Conservation (phyloP, 2,888 invertebrate genomes). For the Balanococcus diminutus region DNA sequence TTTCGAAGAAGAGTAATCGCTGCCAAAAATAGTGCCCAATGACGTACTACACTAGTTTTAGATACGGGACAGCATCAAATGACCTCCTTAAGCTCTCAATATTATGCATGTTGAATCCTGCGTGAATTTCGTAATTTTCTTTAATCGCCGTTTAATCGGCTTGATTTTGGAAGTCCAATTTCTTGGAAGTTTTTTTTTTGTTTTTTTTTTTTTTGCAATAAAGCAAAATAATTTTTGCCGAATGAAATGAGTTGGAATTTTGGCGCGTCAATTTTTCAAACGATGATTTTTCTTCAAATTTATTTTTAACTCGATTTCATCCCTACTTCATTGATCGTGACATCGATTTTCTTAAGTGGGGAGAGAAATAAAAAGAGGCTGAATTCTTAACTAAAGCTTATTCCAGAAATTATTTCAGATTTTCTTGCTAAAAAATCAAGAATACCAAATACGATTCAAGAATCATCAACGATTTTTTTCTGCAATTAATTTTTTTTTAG, state of each 20-base stretch:
- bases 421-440: no score
- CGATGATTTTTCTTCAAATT: not conserved
- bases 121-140: not conserved
- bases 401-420: no score
- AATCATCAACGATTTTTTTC: no score
- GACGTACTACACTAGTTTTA: slow-evolving; percentile 55
- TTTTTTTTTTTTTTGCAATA: not conserved
- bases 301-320: not conserved
- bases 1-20: slow-evolving; percentile 25
- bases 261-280: not conserved
- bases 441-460: no score
- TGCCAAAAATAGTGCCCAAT: slow-evolving; percentile 55
- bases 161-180: no score
- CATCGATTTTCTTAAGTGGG: not conserved
- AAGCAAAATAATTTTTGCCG: not conserved
- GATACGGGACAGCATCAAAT: slow-evolving; percentile 55
- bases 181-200: no score
- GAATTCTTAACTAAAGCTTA: no score
- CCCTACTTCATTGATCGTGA: not conserved
- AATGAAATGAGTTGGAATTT: not conserved
- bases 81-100: slow-evolving; percentile 51
- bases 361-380: no score
- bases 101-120: slow-evolving; percentile 29
- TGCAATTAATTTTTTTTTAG: no score
- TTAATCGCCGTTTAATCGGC: not conserved